These are phyloP conservation scores for Carpatolechia fugitivella DNA, from an alignment of 2,888 invertebrate species.

Conservation along the genomic window DNA sequence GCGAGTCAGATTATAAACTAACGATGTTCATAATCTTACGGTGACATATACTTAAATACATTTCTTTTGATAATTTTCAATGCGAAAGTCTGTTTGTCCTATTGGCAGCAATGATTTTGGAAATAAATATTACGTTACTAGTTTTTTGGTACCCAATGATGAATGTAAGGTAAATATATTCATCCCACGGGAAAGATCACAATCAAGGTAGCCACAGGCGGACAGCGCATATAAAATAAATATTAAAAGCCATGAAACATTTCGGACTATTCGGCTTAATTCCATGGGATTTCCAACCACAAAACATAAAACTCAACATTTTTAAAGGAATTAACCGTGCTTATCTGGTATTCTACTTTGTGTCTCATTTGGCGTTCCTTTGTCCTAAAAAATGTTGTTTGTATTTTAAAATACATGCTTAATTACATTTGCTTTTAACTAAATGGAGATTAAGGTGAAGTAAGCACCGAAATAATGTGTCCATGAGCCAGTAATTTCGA, in stretches of 20 bases:
- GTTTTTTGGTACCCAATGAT: no score
- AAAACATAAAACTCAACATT: constrained; percentile 31
- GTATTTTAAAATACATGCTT: background rate
- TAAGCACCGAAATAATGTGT: background rate
- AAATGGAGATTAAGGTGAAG: background rate
- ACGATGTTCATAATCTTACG: no score
- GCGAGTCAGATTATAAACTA: no score
- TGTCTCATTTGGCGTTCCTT: constrained; percentile 23
- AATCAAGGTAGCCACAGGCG: background rate
- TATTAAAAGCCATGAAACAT: constrained; percentile 40
- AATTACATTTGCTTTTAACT: background rate
- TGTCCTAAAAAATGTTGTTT: constrained; percentile 7
- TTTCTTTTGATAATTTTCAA: no score
- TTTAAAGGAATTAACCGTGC: constrained; percentile 24
- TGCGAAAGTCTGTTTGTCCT: no score
- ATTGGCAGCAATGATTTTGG: no score
- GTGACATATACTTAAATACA: no score
- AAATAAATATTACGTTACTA: no score
- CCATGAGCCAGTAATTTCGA: no score
- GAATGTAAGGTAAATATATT: no score
- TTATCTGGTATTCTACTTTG: constrained; percentile 30
- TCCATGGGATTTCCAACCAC: constrained; percentile 34
- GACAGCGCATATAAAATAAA: background rate
- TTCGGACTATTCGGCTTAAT: constrained; percentile 37
- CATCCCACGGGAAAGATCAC: no score